Evolutionary conservation across 2,797 vertebrate species (phyloP).

Genomic region (Cephalopachus bancanus): DNA sequence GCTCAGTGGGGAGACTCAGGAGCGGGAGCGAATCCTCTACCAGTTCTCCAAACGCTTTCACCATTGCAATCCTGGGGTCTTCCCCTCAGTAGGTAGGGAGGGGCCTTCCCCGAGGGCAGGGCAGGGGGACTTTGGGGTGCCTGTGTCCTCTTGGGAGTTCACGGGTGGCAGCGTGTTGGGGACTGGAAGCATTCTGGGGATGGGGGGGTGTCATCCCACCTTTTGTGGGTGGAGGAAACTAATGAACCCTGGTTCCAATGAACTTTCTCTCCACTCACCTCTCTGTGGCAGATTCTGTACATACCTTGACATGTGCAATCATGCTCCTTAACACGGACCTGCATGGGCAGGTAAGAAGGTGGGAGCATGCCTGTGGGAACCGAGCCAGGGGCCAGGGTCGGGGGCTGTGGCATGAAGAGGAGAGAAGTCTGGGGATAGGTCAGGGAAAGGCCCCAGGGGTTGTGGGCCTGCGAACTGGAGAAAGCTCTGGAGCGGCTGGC

Average conservation of each 20-base stretch:
- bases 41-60: slow-evolving; percentile 94
- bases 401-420: neutral
- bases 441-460: neutral
- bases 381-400: accelerated
- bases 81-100: slow-evolving; percentile 90
- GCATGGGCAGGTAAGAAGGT: slow-evolving; percentile 89
- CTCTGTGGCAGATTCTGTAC: slow-evolving; percentile 88
- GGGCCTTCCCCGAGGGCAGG: neutral
- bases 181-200: neutral
- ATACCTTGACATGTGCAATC: slow-evolving; percentile 95
- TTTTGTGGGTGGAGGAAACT: neutral
- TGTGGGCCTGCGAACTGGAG: neutral
- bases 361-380: neutral
- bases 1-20: slow-evolving; percentile 96
- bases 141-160: neutral
- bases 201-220: no score
- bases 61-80: slow-evolving; percentile 91
- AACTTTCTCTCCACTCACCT: neutral
- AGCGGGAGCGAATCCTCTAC: slow-evolving; percentile 94
- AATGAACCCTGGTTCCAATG: neutral
- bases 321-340: slow-evolving; percentile 97
- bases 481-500: neutral
- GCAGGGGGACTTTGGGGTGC: neutral
- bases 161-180: neutral
- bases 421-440: neutral